A percentile compares a stretch with the other conserved stretches of the same genome.
Conservation (phyloP, 2,888 invertebrate genomes). For the Harpalus rufipes region DNA sequence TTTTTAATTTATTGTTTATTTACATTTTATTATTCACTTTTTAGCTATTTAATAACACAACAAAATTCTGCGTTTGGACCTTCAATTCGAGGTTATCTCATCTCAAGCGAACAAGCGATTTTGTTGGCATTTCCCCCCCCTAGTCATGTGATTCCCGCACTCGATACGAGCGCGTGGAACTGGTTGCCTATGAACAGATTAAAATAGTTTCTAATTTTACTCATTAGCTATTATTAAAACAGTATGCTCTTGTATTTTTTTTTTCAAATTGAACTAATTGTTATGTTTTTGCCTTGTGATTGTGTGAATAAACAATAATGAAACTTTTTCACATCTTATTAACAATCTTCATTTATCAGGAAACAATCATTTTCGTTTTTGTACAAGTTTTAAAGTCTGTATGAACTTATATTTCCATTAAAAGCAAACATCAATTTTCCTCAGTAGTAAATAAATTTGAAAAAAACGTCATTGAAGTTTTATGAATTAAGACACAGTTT, state of each 20-base stretch:
- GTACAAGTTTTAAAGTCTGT: not conserved
- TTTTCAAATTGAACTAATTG: too few species aligned
- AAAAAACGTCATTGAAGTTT: slow-evolving; percentile 28
- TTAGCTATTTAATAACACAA: slow-evolving; percentile 47
- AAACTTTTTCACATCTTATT: not conserved
- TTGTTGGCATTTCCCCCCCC: slow-evolving; percentile 33
- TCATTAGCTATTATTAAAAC: not conserved
- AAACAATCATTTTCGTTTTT: too few species aligned
- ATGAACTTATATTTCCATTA: not conserved
- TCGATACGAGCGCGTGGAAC: not conserved
- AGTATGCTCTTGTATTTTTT: too few species aligned
- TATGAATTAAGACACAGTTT: slow-evolving; percentile 32
- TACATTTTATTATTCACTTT: slow-evolving; percentile 59
- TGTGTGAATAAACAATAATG: not conserved
- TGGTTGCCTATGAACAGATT: slow-evolving; percentile 28
- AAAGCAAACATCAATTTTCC: not conserved
- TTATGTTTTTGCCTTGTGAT: too few species aligned
- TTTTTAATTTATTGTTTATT: slow-evolving; percentile 48
- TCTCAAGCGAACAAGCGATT: slow-evolving; percentile 20
- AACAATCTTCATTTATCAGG: too few species aligned
- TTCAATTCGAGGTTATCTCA: slow-evolving; percentile 62
- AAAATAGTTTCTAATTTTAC: not conserved
- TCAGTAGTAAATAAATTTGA: not conserved
- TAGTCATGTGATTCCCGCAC: slow-evolving; percentile 24
- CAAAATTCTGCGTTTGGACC: slow-evolving; percentile 38